A percentile compares a stretch with the other conserved stretches of the same genome.
phyloP scores from a whole-genome alignment of 2,113 vertebrate species.

The Oreochromis aureus region DNA sequence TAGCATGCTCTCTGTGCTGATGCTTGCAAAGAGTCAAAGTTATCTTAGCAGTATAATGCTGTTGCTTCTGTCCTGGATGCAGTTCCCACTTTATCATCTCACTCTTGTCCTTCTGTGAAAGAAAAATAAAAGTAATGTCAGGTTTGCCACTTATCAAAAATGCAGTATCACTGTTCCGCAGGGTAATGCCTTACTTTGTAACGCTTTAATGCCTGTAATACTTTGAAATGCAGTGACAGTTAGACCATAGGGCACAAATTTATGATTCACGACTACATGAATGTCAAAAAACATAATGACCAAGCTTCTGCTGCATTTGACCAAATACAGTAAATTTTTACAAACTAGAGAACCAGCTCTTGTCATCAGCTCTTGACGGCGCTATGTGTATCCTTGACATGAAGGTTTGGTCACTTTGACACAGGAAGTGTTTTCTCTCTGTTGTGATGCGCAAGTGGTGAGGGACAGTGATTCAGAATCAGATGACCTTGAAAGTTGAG shows the following conservation, averaged over 20 bases:
- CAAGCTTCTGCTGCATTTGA: neutral
- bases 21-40: neutral
- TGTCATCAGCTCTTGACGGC: neutral
- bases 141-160: neutral
- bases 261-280: neutral
- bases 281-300: neutral
- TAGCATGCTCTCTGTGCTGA: neutral
- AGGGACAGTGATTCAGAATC: neutral
- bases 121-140: neutral
- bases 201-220: neutral
- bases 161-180: neutral
- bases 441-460: neutral
- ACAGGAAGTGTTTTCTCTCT: too few species aligned
- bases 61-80: neutral
- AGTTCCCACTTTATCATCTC: neutral
- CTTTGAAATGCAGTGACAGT: neutral
- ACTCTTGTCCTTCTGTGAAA: neutral
- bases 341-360: neutral
- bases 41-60: neutral
- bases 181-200: neutral
- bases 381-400: neutral
- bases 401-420: too few species aligned
- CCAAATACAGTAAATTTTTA: neutral
- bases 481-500: neutral
- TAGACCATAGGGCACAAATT: neutral